A percentile compares a stretch with the other conserved stretches of the same genome.
Evolutionary conservation across 2,888 invertebrate species (phyloP).

Genomic region (Aleiodes alternator): DNA sequence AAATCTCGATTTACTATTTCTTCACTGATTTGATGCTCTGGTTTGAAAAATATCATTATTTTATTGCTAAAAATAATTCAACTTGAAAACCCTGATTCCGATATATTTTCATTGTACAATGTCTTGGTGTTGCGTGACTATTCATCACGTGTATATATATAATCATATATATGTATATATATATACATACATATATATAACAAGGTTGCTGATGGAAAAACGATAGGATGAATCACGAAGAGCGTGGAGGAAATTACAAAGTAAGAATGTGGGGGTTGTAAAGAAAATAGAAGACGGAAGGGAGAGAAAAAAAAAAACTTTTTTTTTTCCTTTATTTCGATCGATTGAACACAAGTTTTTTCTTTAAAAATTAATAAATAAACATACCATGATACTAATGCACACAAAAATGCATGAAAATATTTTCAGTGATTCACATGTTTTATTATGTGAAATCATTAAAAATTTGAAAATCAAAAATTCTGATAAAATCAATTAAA

Average conservation of each 20-base stretch:
- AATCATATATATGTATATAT: neutral
- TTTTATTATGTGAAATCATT: too few species aligned
- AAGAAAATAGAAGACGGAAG: conserved; percentile 27
- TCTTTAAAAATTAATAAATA: conserved; percentile 41
- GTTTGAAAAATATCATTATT: too few species aligned
- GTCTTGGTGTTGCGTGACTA: conserved; percentile 36
- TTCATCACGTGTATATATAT: conserved; percentile 14
- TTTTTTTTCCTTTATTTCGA: conserved; percentile 34
- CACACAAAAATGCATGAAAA: conserved; percentile 40
- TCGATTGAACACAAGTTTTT: conserved; percentile 19
- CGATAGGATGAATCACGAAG: conserved; percentile 51
- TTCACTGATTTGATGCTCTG: neutral
- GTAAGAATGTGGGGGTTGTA: conserved; percentile 35
- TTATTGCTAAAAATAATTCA: too few species aligned
- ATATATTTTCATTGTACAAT: conserved; percentile 49
- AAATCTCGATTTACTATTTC: neutral
- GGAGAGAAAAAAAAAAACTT: conserved; percentile 28
- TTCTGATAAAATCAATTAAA: too few species aligned
- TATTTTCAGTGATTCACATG: too few species aligned
- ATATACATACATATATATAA: conserved; percentile 38
- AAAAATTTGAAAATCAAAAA: too few species aligned
- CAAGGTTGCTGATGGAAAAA: conserved; percentile 53
- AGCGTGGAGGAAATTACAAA: conserved; percentile 49
- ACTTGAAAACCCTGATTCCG: too few species aligned
- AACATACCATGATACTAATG: conserved; percentile 26